These are phyloP conservation scores for Cephus sareptanus DNA, from an alignment of 2,888 invertebrate species.

Conservation along the genomic window DNA sequence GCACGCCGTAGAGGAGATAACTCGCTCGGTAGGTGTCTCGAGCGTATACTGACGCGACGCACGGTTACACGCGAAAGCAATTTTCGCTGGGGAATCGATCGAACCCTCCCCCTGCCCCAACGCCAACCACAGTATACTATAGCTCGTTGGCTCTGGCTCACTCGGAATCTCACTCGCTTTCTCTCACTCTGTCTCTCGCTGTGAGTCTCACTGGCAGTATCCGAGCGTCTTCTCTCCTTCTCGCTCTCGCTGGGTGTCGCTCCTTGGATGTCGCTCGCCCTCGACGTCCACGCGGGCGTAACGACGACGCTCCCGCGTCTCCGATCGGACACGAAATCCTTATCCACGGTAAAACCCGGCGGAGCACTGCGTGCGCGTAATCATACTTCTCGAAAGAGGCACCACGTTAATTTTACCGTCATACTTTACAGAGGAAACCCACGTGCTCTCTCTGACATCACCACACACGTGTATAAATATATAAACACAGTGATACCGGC, in stretches of 20 bases:
- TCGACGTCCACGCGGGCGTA: neutral
- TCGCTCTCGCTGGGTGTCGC: neutral
- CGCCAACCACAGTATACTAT: neutral
- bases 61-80: conserved; percentile 15
- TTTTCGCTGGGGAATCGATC: conserved; percentile 32
- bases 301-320: neutral
- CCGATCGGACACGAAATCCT: neutral
- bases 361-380: neutral
- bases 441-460: neutral
- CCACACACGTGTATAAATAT: neutral
- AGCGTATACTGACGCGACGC: neutral
- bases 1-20: neutral
- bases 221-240: neutral
- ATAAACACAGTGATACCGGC: neutral
- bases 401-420: neutral
- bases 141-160: neutral
- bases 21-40: neutral
- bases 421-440: neutral
- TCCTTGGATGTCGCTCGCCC: neutral
- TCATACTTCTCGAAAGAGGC: neutral
- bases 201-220: neutral
- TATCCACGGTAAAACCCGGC: neutral
- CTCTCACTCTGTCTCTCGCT: too few species aligned
- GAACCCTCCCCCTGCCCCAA: neutral
- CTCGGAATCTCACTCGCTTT: neutral